Percentiles rank a stretch among this genome's conserved stretches.
phyloP scores from a whole-genome alignment of 2,888 invertebrate species.

The Ypsolopha scabrella region DNA sequence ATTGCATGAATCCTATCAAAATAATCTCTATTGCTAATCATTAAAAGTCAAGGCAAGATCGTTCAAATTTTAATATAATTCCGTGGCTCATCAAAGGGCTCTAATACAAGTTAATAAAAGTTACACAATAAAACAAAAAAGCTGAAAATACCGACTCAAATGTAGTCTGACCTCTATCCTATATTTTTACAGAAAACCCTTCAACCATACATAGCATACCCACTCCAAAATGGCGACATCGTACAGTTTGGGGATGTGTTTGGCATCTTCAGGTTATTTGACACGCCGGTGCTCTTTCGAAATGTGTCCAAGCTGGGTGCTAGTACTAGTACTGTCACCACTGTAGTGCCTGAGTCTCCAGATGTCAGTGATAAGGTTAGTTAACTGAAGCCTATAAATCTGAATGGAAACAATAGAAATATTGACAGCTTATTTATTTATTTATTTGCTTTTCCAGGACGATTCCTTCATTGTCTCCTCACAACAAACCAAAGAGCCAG shows the following conservation, averaged over 20 bases:
- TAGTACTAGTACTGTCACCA: constrained; percentile 15
- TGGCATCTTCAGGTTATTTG: constrained; percentile 46
- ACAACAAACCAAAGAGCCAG: constrained; percentile 25
- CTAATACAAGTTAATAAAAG: too few species aligned
- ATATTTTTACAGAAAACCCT: constrained; percentile 34
- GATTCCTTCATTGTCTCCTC: constrained; percentile 45
- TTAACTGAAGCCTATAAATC: neutral
- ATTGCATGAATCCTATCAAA: too few species aligned
- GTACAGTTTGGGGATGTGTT: constrained; percentile 56
- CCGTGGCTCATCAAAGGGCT: too few species aligned
- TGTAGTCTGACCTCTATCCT: neutral
- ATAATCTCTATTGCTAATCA: too few species aligned
- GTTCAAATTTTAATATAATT: too few species aligned
- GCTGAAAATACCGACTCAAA: too few species aligned
- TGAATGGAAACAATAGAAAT: neutral
- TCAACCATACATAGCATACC: constrained; percentile 44
- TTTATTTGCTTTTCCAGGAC: constrained; percentile 33
- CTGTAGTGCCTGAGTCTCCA: constrained; percentile 51
- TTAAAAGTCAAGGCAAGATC: too few species aligned
- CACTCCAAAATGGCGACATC: constrained; percentile 43
- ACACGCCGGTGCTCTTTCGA: constrained; percentile 31
- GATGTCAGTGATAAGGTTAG: constrained; percentile 53
- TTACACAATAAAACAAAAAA: too few species aligned
- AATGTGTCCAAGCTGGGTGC: constrained; percentile 27
- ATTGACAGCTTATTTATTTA: neutral